Conservation (phyloP, 2,113 vertebrate genomes). For the Centropus unirufus region DNA sequence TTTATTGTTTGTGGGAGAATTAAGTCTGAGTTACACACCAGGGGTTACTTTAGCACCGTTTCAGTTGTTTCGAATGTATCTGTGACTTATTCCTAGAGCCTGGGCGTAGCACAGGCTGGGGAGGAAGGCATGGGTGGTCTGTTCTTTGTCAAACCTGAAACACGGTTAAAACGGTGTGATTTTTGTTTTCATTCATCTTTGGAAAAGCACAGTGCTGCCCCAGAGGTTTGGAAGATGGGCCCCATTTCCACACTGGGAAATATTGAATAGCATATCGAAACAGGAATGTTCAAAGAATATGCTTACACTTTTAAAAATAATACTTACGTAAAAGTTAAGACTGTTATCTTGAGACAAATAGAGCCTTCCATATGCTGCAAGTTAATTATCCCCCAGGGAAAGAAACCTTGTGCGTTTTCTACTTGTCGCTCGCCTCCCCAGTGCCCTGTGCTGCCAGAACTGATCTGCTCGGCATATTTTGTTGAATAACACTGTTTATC, state of each 20-base stretch:
- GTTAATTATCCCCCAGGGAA: conserved; percentile 16
- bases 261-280: not conserved
- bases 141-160: not conserved
- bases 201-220: not conserved
- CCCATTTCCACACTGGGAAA: not conserved
- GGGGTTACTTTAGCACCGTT: not conserved
- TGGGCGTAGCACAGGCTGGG: not conserved
- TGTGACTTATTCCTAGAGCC: not conserved
- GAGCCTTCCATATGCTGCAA: not conserved
- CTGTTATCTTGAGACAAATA: not conserved
- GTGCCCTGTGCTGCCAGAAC: not conserved
- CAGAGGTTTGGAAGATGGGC: not conserved
- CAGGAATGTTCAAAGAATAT: not conserved
- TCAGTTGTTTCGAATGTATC: not conserved
- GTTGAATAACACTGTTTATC: not conserved
- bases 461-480: not conserved
- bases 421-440: not conserved
- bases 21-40: not conserved
- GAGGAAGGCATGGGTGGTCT: not conserved
- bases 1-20: not conserved
- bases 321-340: not conserved
- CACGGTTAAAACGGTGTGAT: not conserved
- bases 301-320: not conserved
- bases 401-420: not conserved
- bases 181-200: not conserved